phyloP scores from a whole-genome alignment of 2,888 invertebrate species.

The Machimus rusticus region DNA sequence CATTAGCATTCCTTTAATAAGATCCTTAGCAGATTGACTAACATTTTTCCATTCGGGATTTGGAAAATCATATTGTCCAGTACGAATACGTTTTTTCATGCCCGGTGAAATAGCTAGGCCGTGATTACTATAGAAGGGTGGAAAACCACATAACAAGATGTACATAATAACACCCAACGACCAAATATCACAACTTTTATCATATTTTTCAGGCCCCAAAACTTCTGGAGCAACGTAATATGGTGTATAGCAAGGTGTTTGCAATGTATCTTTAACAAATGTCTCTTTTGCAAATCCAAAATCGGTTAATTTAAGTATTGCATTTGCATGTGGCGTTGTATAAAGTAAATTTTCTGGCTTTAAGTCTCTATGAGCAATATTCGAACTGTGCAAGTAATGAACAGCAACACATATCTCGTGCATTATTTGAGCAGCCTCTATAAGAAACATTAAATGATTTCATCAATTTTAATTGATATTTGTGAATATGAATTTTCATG shows the following conservation, averaged over 20 bases:
- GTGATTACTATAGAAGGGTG: constrained; percentile 98
- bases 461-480: neutral
- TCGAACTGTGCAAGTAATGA: constrained; percentile 88
- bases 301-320: constrained; percentile 94
- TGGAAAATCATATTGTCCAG: constrained; percentile 97
- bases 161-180: constrained; percentile 99
- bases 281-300: constrained; percentile 99
- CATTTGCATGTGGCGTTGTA: constrained; percentile 75
- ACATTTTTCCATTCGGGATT: constrained; percentile 96
- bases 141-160: constrained; percentile 97
- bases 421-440: constrained; percentile 94
- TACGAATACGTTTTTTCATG: constrained; percentile 89
- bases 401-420: constrained; percentile 96
- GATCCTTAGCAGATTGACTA: constrained; percentile 91
- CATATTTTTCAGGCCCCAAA: constrained; percentile 95
- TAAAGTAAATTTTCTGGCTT: constrained; percentile 98
- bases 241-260: constrained; percentile 99
- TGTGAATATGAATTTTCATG: neutral
- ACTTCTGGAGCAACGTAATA: constrained; percentile 94
- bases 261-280: constrained; percentile 81
- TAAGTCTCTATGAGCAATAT: constrained; percentile 96
- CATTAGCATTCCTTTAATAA: constrained; percentile 92
- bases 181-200: constrained; percentile 99
- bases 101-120: constrained; percentile 98
- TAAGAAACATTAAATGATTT: neutral